These are phyloP conservation scores for Lytechinus variegatus DNA, from an alignment of 35 echinoderm and acorn worm genomes.

Conservation along the genomic window DNA sequence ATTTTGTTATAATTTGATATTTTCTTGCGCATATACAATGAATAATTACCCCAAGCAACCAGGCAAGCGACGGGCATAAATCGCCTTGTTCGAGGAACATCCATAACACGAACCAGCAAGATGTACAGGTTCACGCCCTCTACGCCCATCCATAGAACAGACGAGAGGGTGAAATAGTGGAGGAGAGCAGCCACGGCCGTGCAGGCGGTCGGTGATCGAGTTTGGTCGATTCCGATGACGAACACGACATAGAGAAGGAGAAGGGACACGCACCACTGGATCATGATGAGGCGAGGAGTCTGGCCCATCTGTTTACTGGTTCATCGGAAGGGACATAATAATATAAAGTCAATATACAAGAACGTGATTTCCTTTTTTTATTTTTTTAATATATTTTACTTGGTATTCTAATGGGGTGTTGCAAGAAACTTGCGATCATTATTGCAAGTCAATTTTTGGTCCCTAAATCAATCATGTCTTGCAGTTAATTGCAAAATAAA, in stretches of 20 bases:
- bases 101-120: conserved; percentile 38
- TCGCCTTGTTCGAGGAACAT: conserved; percentile 23
- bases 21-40: too few species aligned
- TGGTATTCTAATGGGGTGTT: too few species aligned
- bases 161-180: conserved; percentile 36
- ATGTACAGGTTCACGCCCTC: conserved; percentile 47
- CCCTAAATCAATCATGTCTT: too few species aligned
- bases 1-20: too few species aligned
- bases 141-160: conserved; percentile 49
- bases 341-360: background rate
- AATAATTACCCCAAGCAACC: conserved; percentile 27
- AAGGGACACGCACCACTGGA: conserved; percentile 46
- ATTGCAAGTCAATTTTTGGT: too few species aligned
- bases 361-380: too few species aligned
- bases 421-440: too few species aligned
- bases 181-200: conserved; percentile 8
- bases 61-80: conserved; percentile 22
- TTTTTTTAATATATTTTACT: too few species aligned
- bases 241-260: conserved; percentile 22
- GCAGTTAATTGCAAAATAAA: too few species aligned
- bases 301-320: conserved; percentile 51
- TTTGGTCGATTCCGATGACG: conserved; percentile 46
- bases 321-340: background rate
- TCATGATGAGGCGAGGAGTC: conserved; percentile 44
- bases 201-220: background rate